Evolutionary conservation across 2,888 invertebrate species (phyloP), one percentile per base, ranked within the genome.

Genomic region (Ryuthela nishihirai): DNA sequence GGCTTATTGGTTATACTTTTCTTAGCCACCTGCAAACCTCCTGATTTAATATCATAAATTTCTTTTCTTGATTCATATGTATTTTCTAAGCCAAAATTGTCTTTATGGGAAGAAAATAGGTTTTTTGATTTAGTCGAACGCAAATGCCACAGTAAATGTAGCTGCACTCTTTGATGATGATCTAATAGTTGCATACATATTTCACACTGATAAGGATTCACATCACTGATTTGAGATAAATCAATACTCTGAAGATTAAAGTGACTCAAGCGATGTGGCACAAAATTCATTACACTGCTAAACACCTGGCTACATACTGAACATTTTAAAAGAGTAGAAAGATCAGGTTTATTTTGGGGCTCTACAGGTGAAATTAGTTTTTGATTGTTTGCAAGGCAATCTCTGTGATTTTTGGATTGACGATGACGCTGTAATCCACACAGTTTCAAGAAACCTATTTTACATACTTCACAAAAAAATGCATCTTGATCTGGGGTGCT

Each of bases 101-200:
- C n/a, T n/a, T n/a, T n/a, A n/a, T n/a, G n/a, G 12, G 29, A 29
- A 9, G 29, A 29, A 29, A 9, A 9, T 29, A 29, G 9, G 18
- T 21, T 59, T 15, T 48, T 43, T 17, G 43, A 35, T 25, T 17
- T 43, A 12, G 47, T 34, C 21, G 52, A 43, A 26, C 53, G 60
- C 12, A 60, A 29, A 34, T 60, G 60, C 45, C 54, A 49, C 26
- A 60, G 49, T 40, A 60, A 60, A 45, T 60, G 60, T 7, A 49
- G 21, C 17, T 60, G 54, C 4, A 54, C 49, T 34, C 48, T 49
- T 2, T 50, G 47, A 36, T 49, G 54, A 25, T 34, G 46, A n/a
- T 54, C 39, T 7, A 48, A 36, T 20, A 49, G 32, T 15, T 60
- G 47, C 23, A 41, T 36, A 54, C 60, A 60, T 24, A 60, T 42